Conservation (phyloP, 37 sponge, comb jelly and placozoan species). For the Ianthella basta region DNA sequence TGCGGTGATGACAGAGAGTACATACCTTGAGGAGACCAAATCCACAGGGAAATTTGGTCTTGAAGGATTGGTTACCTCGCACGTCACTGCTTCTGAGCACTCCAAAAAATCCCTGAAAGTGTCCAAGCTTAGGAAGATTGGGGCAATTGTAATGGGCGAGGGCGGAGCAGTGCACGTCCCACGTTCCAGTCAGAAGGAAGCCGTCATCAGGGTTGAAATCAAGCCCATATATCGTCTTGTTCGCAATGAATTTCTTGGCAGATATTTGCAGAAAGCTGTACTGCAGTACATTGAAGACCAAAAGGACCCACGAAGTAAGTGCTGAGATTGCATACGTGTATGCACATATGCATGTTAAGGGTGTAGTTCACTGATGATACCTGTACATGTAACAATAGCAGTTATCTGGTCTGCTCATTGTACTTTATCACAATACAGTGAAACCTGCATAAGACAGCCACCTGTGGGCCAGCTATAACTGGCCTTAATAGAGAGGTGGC, state of each 20-base stretch:
- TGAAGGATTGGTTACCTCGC: not conserved
- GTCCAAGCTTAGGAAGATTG: slow-evolving; percentile 20
- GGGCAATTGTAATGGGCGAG: slow-evolving; percentile 18
- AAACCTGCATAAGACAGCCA: too few relatives aligned
- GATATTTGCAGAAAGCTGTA: slow-evolving; percentile 31
- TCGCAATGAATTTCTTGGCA: not conserved
- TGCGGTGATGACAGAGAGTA: slow-evolving; percentile 40
- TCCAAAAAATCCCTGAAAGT: not conserved
- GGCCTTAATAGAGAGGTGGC: too few relatives aligned
- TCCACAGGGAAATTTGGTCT: not conserved
- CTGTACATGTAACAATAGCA: too few relatives aligned
- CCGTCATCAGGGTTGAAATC: slow-evolving; percentile 58
- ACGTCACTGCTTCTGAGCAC: slow-evolving; percentile 5
- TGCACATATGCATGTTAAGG: too few relatives aligned
- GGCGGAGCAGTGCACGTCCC: not conserved
- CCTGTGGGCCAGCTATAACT: too few relatives aligned
- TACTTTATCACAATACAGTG: too few relatives aligned
- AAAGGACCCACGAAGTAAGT: slow-evolving; percentile 58
- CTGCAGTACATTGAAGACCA: slow-evolving; percentile 34
- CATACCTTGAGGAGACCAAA: not conserved
- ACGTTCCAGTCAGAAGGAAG: slow-evolving; percentile 51
- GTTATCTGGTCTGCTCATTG: too few relatives aligned
- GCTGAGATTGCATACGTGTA: too few relatives aligned
- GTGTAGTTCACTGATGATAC: too few relatives aligned
- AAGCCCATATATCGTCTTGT: slow-evolving; percentile 49